Percentiles rank a stretch among this genome's conserved stretches.
Conservation (phyloP, 2,797 vertebrate species). For the Chiloscyllium punctatum region DNA sequence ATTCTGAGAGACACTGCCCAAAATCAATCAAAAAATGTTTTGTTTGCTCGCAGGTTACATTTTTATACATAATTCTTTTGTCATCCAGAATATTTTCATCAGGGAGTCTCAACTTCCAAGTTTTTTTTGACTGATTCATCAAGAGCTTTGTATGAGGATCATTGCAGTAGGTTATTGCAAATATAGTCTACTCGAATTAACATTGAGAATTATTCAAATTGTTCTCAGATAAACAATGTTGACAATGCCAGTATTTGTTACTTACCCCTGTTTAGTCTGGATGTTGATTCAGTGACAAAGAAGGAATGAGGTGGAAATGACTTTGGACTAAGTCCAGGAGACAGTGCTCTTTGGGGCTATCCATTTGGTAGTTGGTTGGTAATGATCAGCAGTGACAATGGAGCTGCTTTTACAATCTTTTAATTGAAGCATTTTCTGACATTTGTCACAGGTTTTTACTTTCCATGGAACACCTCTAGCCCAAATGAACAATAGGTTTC, state of each 20-base stretch:
- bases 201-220: not conserved
- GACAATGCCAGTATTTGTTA: not conserved
- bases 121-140: not conserved
- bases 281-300: not conserved
- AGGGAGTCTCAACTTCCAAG: not conserved
- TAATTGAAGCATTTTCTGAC: not conserved
- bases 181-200: not conserved
- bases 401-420: not conserved
- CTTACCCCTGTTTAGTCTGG: not conserved
- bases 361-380: not conserved
- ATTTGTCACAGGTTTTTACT: not conserved
- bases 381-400: not conserved
- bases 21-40: not conserved
- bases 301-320: not conserved
- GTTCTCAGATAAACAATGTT: not conserved
- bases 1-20: too few relatives aligned
- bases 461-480: not conserved
- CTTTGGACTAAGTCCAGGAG: not conserved
- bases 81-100: not conserved
- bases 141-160: not conserved
- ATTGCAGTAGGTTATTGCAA: not conserved
- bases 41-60: not conserved
- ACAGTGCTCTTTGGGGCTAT: not conserved
- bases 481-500: not conserved
- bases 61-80: not conserved